Base-by-base conservation (phyloP, 2,113 vertebrate genomes). In the Tenebrosternarchus preto region DNA sequence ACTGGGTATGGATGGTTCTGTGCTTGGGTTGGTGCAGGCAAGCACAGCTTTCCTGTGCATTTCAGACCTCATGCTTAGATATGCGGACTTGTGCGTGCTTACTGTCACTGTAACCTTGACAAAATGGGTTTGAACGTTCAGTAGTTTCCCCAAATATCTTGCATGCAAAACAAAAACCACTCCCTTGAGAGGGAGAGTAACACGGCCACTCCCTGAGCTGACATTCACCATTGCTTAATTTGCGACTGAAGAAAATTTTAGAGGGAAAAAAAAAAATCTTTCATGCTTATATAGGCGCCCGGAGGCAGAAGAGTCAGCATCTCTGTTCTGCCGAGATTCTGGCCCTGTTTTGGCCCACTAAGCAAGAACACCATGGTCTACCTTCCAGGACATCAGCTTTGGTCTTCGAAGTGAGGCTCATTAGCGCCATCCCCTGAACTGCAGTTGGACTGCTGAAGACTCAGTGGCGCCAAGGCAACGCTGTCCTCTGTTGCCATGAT, bases 181-280 rank as follows among this genome's bases (percentile, higher is more conserved):
- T 29, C 22, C 64, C 33, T 59, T 39, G 57, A 12, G 36, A 63
- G 33, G 53, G 64, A 3, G 19, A 76, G 59, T 33, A 70, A 12
- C 74, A 29, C 31, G 59, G 31, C 53, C 31, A 70, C 43, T 50
- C 50, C 46, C 63, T 69, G 17, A 31, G 12, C 22, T 75, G 16
- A 76, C 20, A 27, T 39, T 76, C 64, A 25, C 61, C 55, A n/a
- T 75, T 75, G 4, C 36, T 64, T 27, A 64, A 64, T 64, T 64
- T 64, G 61, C 61, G 15, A 64, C 61, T 64, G 25, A 64, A 64
- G 60, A 27, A 63, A 63, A 63, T 27, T 25, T 63, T 22, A 63
- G 22, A 63, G 11, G 9, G 9, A 25, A 25, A 63, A 36, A 15
- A 15, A 50, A 50, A 50, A 46, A 8, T 9, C 43, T 50, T 50